phyloP scores from a whole-genome alignment of 2,797 vertebrate genomes.

The Sebastes iracundus region DNA sequence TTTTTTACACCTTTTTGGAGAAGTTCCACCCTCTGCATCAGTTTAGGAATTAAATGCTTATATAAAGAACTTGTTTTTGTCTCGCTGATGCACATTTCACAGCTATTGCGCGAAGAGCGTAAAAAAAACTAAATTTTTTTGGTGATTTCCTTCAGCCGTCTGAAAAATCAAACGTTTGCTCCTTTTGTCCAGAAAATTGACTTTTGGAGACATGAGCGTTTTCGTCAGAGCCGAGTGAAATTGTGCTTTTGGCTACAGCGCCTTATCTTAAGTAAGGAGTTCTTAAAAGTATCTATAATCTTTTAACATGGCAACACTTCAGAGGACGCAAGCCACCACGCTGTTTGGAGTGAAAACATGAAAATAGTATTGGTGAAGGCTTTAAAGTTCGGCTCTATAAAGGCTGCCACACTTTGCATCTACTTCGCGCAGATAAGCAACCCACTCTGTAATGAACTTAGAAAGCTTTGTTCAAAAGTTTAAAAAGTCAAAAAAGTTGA shows the following conservation, averaged over 20 bases:
- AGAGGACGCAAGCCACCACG: slow-evolving; percentile 22
- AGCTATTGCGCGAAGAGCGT: slow-evolving; percentile 5
- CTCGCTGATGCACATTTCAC: slow-evolving; percentile 17
- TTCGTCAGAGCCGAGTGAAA: slow-evolving; percentile 16
- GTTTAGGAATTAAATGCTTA: slow-evolving; percentile 35
- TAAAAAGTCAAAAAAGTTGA: slow-evolving; percentile 27
- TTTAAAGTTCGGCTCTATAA: slow-evolving; percentile 51
- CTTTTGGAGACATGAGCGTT: neutral
- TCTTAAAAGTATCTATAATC: slow-evolving; percentile 56
- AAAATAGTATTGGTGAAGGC: slow-evolving; percentile 19
- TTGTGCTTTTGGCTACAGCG: slow-evolving; percentile 28
- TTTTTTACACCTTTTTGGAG: slow-evolving; percentile 22
- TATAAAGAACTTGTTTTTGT: slow-evolving; percentile 36
- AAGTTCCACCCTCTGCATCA: slow-evolving; percentile 18
- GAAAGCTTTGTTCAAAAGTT: slow-evolving; percentile 21
- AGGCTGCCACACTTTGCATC: slow-evolving; percentile 24
- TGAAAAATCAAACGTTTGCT: slow-evolving; percentile 10
- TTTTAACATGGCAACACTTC: slow-evolving; percentile 47
- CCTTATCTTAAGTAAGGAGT: slow-evolving; percentile 52
- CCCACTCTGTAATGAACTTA: slow-evolving; percentile 32
- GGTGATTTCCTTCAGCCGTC: slow-evolving; percentile 1
- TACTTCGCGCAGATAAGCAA: slow-evolving; percentile 37
- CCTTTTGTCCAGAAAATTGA: slow-evolving; percentile 4
- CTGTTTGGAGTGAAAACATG: slow-evolving; percentile 23
- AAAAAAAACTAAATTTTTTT: neutral